phyloP scores from a whole-genome alignment of 2,888 invertebrate species.

The Chironomus tentans region DNA sequence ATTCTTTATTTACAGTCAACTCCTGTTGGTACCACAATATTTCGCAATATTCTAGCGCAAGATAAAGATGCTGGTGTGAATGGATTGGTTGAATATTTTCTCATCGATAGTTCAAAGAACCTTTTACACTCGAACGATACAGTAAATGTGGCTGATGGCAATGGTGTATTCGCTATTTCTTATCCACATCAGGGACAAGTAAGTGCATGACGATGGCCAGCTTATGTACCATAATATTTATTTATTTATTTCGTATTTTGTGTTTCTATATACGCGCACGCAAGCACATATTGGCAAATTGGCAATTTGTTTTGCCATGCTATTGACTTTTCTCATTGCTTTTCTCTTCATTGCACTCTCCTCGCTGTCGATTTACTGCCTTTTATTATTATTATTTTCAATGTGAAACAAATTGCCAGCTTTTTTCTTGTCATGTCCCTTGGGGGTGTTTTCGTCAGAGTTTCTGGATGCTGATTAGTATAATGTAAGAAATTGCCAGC shows the following conservation, averaged over 20 bases:
- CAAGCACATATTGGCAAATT: background rate
- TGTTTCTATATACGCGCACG: background rate
- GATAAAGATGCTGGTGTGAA: slow-evolving; percentile 84
- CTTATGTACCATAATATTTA: background rate
- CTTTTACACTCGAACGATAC: slow-evolving; percentile 42
- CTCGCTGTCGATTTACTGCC: background rate
- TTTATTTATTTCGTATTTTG: background rate
- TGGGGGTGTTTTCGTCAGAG: too few relatives aligned
- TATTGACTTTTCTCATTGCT: too few relatives aligned
- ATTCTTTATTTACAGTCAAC: slow-evolving; percentile 55
- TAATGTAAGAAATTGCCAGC: too few relatives aligned
- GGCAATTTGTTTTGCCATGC: background rate
- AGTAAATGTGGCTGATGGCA: slow-evolving; percentile 64
- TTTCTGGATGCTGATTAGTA: too few relatives aligned
- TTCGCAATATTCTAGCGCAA: slow-evolving; percentile 66
- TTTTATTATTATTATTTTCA: background rate
- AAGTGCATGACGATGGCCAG: slow-evolving; percentile 29
- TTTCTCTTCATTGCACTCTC: too few relatives aligned
- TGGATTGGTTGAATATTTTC: slow-evolving; percentile 77
- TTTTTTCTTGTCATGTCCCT: background rate
- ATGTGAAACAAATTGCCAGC: background rate
- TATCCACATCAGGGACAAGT: slow-evolving; percentile 77
- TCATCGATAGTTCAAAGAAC: slow-evolving; percentile 54
- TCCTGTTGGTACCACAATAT: slow-evolving; percentile 77
- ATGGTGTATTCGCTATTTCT: slow-evolving; percentile 73